These are phyloP conservation scores for Catharus minimus DNA, from an alignment of 2,113 vertebrate genomes.

Conservation along the genomic window DNA sequence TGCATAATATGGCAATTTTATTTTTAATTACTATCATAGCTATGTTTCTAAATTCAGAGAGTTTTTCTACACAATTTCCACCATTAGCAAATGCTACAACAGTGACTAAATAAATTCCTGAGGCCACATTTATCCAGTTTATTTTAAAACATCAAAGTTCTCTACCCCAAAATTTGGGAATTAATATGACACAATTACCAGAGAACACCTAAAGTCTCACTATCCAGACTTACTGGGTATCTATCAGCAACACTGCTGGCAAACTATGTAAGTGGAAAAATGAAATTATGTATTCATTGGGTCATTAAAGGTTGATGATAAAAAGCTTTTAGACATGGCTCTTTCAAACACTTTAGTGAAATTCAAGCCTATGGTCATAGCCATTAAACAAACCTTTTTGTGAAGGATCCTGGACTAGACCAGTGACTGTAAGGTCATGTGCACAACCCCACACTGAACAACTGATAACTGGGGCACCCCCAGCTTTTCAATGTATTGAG, in stretches of 20 bases:
- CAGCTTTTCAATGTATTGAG: not conserved
- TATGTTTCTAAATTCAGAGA: not conserved
- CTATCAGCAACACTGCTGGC: not conserved
- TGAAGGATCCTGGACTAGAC: not conserved
- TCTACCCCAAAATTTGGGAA: not conserved
- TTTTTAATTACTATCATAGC: not conserved
- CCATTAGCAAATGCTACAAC: not conserved
- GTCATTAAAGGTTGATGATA: not conserved
- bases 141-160: not conserved
- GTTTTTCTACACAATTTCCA: not conserved
- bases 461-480: not conserved
- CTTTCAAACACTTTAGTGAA: not conserved
- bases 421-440: not conserved
- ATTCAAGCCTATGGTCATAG: not conserved
- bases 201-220: not conserved
- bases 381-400: constrained; percentile 1
- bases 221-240: not conserved
- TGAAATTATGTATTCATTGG: not conserved
- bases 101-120: not conserved
- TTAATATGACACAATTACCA: not conserved
- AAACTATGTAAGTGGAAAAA: not conserved
- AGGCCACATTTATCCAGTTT: not conserved
- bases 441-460: not conserved
- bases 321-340: not conserved
- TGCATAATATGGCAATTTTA: not conserved